These are phyloP conservation scores for Salpingus planirostris DNA, from an alignment of 2,888 invertebrate genomes.

Conservation along the genomic window DNA sequence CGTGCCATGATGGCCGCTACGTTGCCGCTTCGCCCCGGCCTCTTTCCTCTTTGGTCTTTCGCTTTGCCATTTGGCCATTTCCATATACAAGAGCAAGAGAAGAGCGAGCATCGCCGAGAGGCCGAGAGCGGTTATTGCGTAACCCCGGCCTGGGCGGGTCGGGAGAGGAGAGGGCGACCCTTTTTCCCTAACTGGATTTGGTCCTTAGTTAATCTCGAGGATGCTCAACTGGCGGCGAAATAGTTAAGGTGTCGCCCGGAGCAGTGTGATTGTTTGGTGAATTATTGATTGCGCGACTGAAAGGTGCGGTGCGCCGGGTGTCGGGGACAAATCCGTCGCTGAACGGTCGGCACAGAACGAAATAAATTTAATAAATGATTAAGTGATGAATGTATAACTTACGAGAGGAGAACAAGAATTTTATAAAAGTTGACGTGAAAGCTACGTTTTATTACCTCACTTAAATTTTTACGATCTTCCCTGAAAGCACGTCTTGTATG, in stretches of 20 bases:
- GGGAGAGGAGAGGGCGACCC: no score
- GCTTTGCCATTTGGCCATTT: constrained; percentile 9
- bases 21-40: constrained; percentile 11
- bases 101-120: no score
- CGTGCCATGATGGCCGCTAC: no score
- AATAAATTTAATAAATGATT: constrained; percentile 16
- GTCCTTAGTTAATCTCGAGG: no score
- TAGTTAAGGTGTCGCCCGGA: no score
- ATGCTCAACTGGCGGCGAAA: no score
- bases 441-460: constrained; percentile 18
- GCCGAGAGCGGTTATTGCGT: no score
- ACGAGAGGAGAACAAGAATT: constrained; percentile 18
- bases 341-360: constrained; percentile 10
- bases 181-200: no score
- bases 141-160: no score
- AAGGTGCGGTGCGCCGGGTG: neutral
- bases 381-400: constrained; percentile 17
- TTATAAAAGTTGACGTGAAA: constrained; percentile 20
- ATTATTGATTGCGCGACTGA: neutral
- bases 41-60: constrained; percentile 11
- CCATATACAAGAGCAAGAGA: no score
- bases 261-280: neutral
- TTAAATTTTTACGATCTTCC: constrained; percentile 20
- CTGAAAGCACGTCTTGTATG: constrained; percentile 20
- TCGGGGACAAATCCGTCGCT: constrained; percentile 5